Evolutionary conservation across 2,113 vertebrate genomes (phyloP).

Genomic region (Sceloporus tristichus): DNA sequence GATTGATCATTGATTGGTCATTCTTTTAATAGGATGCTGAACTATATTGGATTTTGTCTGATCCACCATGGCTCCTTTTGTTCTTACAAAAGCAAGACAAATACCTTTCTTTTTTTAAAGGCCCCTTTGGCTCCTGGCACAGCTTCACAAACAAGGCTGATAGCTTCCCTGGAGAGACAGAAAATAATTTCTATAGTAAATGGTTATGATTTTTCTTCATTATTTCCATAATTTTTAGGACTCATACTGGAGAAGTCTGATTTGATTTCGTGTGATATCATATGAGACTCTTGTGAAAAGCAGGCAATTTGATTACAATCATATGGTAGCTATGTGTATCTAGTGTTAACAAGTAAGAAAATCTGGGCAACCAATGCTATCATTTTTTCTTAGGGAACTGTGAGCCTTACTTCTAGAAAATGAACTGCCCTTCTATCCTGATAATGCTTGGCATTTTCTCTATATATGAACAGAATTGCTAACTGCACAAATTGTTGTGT

Average conservation of each 20-base stretch:
- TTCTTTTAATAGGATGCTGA: neutral
- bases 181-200: conserved; percentile 56
- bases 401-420: neutral
- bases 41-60: neutral
- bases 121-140: conserved; percentile 93
- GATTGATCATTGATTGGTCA: neutral
- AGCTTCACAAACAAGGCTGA: conserved; percentile 95
- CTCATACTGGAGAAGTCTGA: neutral
- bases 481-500: too few species aligned
- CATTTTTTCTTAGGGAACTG: neutral
- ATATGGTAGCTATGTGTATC: neutral
- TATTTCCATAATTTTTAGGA: neutral
- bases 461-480: too few species aligned
- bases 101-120: conserved; percentile 97
- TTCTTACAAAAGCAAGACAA: neutral
- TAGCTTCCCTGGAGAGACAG: conserved; percentile 90
- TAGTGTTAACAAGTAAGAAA: neutral
- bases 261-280: conserved; percentile 14
- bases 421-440: neutral
- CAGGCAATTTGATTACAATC: neutral
- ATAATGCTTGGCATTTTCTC: neutral
- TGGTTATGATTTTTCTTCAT: conserved; percentile 39
- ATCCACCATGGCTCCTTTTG: neutral
- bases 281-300: neutral
- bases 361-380: neutral